Base-by-base conservation (phyloP, 2,888 invertebrate genomes). In the Drosophila trichaetosa region DNA sequence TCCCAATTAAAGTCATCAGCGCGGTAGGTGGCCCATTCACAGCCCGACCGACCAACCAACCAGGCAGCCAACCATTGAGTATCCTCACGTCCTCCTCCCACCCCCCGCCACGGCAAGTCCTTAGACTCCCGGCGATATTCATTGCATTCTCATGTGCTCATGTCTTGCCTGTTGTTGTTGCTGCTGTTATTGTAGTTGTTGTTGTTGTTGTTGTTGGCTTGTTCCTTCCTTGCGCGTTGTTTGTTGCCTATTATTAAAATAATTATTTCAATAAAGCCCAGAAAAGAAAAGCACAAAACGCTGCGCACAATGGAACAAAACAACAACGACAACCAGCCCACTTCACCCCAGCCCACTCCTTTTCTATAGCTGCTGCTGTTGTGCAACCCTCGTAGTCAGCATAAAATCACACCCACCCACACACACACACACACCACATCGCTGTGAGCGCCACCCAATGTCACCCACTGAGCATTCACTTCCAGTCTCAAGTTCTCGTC, bases 1-100 rank as follows among this genome's bases (percentile, higher is more conserved):
- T 91, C 89, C 91, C 92, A 92, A 92, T 92, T 92, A 92, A 92
- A 92, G 90, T 89, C 91, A 92, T 92, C 89, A 89, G 82, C 91
- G 64, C 91, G 71, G 83, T 91, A 78, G 91, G 91, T 87, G 85
- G 87, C 76, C 86, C 77, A 84, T 80, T 75, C 77, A 79, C 73
- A 76, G 79, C 27, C 21, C 52, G 58, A 18, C 53, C 52, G 54
- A 59, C 61, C 67, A 21, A 42, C 57, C 61, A 38, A 36, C 36
- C 10, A 24, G 31, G 54, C 58, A 38, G 24, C 36, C 10, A 56
- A 29, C 38, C 69, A 48, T 59, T 54, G 40, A 21, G 68, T 42
- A 74, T 69, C 52, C 66, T 65, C 60, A 65, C 54, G 48, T 57
- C 63, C 66, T 48, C 3, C 24, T 0, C 24, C 13, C 21, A 21